Evolutionary conservation across 2,113 vertebrate genomes (phyloP), one percentile per base, ranked within the genome.

Genomic region (Tympanuchus pallidicinctus): DNA sequence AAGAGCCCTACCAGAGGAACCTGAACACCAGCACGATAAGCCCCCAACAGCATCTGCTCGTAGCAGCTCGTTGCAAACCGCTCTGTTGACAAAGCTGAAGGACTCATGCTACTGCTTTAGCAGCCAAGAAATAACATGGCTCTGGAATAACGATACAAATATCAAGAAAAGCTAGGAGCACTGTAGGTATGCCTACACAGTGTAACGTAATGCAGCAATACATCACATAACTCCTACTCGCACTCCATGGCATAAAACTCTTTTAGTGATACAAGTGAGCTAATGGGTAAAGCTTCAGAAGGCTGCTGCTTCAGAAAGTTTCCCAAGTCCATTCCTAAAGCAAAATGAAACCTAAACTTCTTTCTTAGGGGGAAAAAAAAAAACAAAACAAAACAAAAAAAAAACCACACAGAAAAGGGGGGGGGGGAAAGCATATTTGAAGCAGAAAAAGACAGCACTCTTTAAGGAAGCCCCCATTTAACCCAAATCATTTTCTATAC

Each of bases 401-500:
- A 69, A 66, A 25, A 24, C 10, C 24, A 52, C 47, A 27, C 5
- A 56, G 28, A 56, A 56, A 28, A 28, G 14, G 27, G 15, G 48
- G 27, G 48, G 27, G 7, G 14, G 16, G 9, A 8, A 57, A 57
- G 6, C 1, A 65, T 7, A 6, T 75, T 19, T 56, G 47, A 66
- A 74, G 40, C 42, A 64, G 40, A 75, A 69, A 75, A 69, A 63
- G 47, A 54, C 28, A 80, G 47, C 16, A 27, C 34, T 47, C 20
- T 47, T 45, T 50, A 86, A 74, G 40, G 38, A 90, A 86, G 38
- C 20, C 73, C 54, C 21, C 50, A 20, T 65, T 94, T 82, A 57
- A 90, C 66, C 48, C 21, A 47, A 36, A 82, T 80, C 57, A 48
- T 82, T 92, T 28, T 60, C 64, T 59, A 48, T 17, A n/a, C 4